Evolutionary conservation across 2,888 invertebrate species (phyloP), one percentile per base, ranked within the genome.

Genomic region (Apomyelois bistriatella): DNA sequence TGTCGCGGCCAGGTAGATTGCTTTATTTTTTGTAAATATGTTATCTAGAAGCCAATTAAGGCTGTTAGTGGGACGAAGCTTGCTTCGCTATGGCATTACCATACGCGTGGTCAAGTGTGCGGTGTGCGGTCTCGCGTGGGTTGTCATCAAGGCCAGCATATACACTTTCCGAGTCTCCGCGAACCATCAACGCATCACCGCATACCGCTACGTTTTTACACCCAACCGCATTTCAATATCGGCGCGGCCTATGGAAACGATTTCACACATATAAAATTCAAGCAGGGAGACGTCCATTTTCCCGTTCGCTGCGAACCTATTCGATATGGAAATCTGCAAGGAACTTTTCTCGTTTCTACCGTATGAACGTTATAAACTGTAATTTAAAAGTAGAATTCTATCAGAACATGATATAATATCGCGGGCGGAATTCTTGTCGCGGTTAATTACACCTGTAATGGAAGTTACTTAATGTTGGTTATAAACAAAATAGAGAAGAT

Each of bases 81-180:
- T 37, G 54, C 55, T 53, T 57, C 48, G 43, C 53, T 53, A 46
- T 43, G 53, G 52, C 50, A 57, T 60, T 55, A 56, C 53, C 57
- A 58, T 58, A 56, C 40, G 56, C 60, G 57, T 55, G 58, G 57
- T 53, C 51, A 53, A 54, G 55, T 59, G 59, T 54, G 53, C 59
- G 66, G 85, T 59, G 59, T 54, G 53, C 59, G 66, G 85, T 83
- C 74, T 72, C 86, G 85, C 85, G 72, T 69, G 74, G 73, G 56
- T 81, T 79, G 74, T 52, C 79, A 87, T 84, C 71, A 76, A 82
- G 86, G 86, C 62, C 85, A 73, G 60, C 58, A 30, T 41, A 46
- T 51, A 40, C 53, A 54, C 53, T 54, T 56, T 55, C 62, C 58
- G 53, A 50, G 57, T 57, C 55, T 43, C 52, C 35, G 64, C 64